A percentile compares a stretch with the other conserved stretches of the same genome.
Evolutionary conservation across 2,888 invertebrate species (phyloP).

Genomic region (Drosophila dives): DNA sequence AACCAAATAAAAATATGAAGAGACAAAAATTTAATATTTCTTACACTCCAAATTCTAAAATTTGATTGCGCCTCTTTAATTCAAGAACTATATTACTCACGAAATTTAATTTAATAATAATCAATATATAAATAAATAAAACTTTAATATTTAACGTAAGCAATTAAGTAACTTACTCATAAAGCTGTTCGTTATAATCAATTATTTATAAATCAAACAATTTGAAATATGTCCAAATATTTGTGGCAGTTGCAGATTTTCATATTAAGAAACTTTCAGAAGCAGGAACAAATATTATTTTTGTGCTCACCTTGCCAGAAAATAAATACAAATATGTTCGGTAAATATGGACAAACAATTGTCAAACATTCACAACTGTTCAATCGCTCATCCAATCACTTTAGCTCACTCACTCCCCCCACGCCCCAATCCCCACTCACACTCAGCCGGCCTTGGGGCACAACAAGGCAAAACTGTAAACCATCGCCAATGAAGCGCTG

Average conservation of each 20-base stretch:
- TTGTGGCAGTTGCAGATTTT: not conserved
- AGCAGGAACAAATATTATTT: not conserved
- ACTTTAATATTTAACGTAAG: not conserved
- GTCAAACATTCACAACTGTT: conserved; percentile 24
- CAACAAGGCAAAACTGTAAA: conserved; percentile 57
- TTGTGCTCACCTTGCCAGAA: not conserved
- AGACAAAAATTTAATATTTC: not conserved
- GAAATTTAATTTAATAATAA: not conserved
- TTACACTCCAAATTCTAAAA: too few species aligned
- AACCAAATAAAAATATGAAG: not conserved
- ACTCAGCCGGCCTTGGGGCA: conserved; percentile 48
- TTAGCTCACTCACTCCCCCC: conserved; percentile 10
- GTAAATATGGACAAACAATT: conserved; percentile 26
- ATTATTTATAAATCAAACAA: not conserved
- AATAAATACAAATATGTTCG: conserved; percentile 1
- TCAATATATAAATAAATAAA: not conserved
- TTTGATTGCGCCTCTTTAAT: not conserved
- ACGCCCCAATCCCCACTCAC: not conserved
- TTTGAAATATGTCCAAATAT: not conserved
- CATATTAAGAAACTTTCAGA: not conserved
- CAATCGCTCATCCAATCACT: conserved; percentile 32
- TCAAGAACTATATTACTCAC: not conserved
- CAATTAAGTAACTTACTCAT: not conserved
- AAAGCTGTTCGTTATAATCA: not conserved
- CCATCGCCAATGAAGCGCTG: conserved; percentile 66